Evolutionary conservation across 1,140 invertebrate species (phyloP).

Genomic region (Melipona quadrifasciata): DNA sequence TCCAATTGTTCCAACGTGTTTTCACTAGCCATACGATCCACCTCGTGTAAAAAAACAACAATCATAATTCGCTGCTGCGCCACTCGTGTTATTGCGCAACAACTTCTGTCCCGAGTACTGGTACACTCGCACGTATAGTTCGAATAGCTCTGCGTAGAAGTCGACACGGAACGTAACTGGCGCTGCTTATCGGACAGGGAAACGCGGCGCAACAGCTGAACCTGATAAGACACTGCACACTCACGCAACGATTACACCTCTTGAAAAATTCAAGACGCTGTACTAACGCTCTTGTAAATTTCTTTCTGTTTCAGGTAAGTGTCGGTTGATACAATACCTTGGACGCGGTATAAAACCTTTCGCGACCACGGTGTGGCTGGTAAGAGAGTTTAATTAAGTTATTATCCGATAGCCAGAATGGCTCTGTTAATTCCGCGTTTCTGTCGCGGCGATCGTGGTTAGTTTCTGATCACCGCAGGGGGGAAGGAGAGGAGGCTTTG

Average conservation of each 20-base stretch:
- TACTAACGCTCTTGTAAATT: background rate
- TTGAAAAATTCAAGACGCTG: background rate
- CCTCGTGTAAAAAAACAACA: background rate
- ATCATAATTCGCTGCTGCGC: no score
- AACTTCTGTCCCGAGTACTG: background rate
- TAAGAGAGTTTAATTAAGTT: background rate
- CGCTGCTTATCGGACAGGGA: slow-evolving; percentile 10
- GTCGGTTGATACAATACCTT: no score
- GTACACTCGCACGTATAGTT: no score
- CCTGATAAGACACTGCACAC: slow-evolving; percentile 18
- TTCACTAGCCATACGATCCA: no score
- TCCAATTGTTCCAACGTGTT: no score
- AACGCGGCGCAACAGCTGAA: slow-evolving; percentile 1
- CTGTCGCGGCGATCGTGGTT: background rate
- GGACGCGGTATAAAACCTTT: background rate
- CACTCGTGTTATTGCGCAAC: background rate
- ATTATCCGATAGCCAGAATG: background rate
- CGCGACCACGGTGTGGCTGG: background rate
- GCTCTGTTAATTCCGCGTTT: no score
- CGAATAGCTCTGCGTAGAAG: background rate
- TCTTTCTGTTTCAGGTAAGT: slow-evolving; percentile 51
- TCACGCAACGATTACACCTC: background rate
- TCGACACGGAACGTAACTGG: background rate
- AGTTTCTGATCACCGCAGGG: background rate
- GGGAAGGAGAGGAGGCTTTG: no score